phyloP scores from a whole-genome alignment of 2,888 invertebrate species.

The Priocnemis perturbator region DNA sequence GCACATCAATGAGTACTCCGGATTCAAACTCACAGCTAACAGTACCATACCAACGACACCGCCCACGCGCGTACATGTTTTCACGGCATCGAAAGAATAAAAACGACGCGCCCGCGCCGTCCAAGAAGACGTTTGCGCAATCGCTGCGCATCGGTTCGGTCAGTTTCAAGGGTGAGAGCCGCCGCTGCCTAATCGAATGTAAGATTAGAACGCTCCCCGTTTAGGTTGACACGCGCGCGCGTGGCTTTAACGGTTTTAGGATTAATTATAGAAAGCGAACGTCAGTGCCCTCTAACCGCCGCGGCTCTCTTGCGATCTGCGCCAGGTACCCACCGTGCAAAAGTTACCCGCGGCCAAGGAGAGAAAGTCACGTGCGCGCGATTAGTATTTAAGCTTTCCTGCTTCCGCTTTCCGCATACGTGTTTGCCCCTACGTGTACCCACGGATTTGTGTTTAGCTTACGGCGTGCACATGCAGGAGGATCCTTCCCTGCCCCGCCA shows the following conservation, averaged over 20 bases:
- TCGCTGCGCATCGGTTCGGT: neutral
- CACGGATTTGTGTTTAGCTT: conserved; percentile 4
- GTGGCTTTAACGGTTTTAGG: conserved; percentile 39
- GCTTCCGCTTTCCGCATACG: conserved; percentile 29
- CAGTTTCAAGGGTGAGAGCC: conserved; percentile 7
- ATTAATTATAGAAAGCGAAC: conserved; percentile 57
- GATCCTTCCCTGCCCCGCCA: neutral
- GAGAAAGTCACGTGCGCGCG: conserved; percentile 58
- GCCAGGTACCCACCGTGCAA: conserved; percentile 4
- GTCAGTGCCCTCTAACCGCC: conserved; percentile 33
- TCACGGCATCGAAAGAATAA: no score
- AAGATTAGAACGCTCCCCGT: conserved; percentile 37
- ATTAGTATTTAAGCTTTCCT: conserved; percentile 52
- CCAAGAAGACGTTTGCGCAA: no score
- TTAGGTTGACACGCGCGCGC: conserved; percentile 27
- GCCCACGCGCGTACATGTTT: no score
- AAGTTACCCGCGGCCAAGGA: conserved; percentile 24
- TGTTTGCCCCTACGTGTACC: neutral
- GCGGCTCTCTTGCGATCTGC: conserved; percentile 11
- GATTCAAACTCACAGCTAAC: no score
- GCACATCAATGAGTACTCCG: no score
- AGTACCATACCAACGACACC: no score
- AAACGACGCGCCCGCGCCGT: no score
- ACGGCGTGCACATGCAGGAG: neutral
- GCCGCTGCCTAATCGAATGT: conserved; percentile 26